Conservation (phyloP, 2,888 invertebrate genomes). For the Acleris sparsana region DNA sequence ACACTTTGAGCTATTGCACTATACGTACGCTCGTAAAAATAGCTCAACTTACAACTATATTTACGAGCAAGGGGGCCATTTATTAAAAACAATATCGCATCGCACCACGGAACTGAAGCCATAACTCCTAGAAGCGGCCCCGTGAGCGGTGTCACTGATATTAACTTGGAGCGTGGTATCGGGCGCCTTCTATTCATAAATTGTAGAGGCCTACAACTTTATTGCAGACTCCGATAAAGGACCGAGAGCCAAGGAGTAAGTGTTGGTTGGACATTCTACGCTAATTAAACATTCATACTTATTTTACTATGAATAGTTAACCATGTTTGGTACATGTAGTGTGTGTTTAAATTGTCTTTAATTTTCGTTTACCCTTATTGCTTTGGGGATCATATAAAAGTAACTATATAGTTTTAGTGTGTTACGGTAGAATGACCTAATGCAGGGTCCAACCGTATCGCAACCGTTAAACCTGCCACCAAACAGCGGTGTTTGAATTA, state of each 20-base stretch:
- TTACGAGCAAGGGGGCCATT: conserved; percentile 18
- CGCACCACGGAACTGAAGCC: conserved; percentile 39
- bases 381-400: too few relatives aligned
- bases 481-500: too few relatives aligned
- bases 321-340: too few relatives aligned
- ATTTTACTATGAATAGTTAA: too few relatives aligned
- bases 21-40: not conserved
- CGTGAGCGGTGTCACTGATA: conserved; percentile 48
- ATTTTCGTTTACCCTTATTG: too few relatives aligned
- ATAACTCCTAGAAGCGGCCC: conserved; percentile 45
- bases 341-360: too few relatives aligned
- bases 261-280: conserved; percentile 36
- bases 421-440: too few relatives aligned
- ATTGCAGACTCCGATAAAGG: conserved; percentile 55
- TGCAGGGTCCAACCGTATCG: too few relatives aligned
- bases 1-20: too few relatives aligned
- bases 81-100: conserved; percentile 36
- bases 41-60: conserved; percentile 7
- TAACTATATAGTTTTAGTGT: too few relatives aligned
- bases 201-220: conserved; percentile 57
- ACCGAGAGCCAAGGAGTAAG: conserved; percentile 48
- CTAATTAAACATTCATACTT: not conserved
- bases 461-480: too few relatives aligned
- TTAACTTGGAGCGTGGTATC: conserved; percentile 48
- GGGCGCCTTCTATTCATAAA: conserved; percentile 55